phyloP scores from a whole-genome alignment of 2,113 vertebrate genomes.

The Dolichotis patagonum region DNA sequence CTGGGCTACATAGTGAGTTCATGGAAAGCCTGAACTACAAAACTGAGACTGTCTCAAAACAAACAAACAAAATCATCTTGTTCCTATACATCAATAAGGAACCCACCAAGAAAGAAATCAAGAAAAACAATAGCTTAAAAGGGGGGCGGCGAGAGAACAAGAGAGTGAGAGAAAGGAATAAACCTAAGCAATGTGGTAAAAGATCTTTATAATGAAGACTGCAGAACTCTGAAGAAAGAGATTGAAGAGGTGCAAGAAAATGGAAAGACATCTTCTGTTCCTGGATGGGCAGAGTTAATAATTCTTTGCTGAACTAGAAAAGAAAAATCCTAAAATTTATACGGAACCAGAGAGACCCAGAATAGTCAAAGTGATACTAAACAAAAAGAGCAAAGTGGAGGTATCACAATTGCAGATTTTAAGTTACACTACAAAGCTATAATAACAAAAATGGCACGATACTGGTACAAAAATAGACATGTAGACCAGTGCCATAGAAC shows the following conservation, averaged over 20 bases:
- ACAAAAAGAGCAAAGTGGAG: background rate
- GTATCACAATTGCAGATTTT: background rate
- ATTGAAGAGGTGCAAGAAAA: too few relatives aligned
- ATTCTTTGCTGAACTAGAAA: background rate
- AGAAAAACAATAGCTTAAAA: background rate
- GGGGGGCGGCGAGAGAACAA: background rate
- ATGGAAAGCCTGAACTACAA: background rate
- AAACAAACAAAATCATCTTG: background rate
- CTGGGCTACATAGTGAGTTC: background rate
- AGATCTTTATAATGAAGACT: too few relatives aligned
- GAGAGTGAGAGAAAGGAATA: background rate
- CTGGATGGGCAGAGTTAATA: too few relatives aligned
- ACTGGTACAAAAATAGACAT: background rate
- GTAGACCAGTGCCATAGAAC: background rate
- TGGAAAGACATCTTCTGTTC: too few relatives aligned
- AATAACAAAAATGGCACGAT: background rate
- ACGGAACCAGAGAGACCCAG: background rate
- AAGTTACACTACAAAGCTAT: background rate
- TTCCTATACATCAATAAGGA: background rate
- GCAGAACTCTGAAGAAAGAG: too few relatives aligned
- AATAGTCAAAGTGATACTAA: background rate
- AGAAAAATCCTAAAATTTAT: background rate
- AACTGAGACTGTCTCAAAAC: background rate
- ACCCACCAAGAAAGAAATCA: background rate
- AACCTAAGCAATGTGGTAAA: too few relatives aligned